Percentiles rank a stretch among this genome's conserved stretches.
phyloP scores from a whole-genome alignment of 2,797 vertebrate genomes.

The Percopsis omiscomaycus region DNA sequence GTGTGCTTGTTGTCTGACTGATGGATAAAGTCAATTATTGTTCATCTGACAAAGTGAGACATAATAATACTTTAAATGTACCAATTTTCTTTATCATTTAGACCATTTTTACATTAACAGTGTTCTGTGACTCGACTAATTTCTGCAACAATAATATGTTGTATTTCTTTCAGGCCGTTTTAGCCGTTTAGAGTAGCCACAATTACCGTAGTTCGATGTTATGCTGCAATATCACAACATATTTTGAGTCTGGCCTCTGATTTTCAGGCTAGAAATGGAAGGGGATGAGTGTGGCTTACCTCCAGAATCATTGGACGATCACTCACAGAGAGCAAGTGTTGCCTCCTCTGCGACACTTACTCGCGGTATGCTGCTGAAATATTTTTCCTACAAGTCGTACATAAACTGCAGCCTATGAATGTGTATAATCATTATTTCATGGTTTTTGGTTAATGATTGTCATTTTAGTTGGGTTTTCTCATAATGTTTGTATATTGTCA shows the following conservation, averaged over 20 bases:
- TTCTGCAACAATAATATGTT: too few relatives aligned
- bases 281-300: slow-evolving; percentile 75
- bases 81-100: too few relatives aligned
- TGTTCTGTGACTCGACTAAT: too few relatives aligned
- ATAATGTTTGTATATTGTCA: slow-evolving; percentile 16
- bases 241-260: slow-evolving; percentile 23
- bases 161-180: too few relatives aligned
- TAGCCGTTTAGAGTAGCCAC: too few relatives aligned
- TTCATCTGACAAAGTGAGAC: too few relatives aligned
- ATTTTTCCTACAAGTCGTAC: background rate
- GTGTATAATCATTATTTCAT: background rate
- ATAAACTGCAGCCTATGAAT: background rate
- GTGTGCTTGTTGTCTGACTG: too few relatives aligned
- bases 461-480: background rate
- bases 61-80: too few relatives aligned
- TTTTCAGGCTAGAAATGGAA: slow-evolving; percentile 80
- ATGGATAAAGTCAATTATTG: too few relatives aligned
- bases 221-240: background rate
- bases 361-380: slow-evolving; percentile 71
- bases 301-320: slow-evolving; percentile 76
- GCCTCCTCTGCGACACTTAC: slow-evolving; percentile 82
- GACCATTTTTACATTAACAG: too few relatives aligned
- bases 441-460: background rate
- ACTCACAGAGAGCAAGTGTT: slow-evolving; percentile 85
- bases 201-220: too few relatives aligned